phyloP scores from a whole-genome alignment of 2,113 vertebrate genomes.

The Jaculus jaculus region DNA sequence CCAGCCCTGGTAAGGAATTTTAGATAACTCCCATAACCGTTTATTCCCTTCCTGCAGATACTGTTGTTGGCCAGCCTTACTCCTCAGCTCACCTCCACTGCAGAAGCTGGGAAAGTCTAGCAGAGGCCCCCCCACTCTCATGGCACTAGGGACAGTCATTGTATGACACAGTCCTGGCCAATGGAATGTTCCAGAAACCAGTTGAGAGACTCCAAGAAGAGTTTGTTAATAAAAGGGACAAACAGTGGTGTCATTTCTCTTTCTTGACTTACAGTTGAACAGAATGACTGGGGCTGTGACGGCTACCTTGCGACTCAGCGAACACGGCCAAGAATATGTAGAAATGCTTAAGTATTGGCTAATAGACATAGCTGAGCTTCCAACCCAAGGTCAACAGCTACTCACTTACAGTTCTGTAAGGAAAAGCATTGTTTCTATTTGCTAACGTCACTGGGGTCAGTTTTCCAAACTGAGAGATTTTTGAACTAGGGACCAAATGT shows the following conservation, averaged over 20 bases:
- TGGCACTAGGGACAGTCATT: not conserved
- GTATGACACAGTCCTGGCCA: not conserved
- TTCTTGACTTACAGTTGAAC: slow-evolving; percentile 38
- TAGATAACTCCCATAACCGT: not conserved
- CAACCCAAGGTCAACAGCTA: not conserved
- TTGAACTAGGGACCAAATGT: slow-evolving; percentile 25
- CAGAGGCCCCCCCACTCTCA: not conserved
- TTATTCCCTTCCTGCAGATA: not conserved
- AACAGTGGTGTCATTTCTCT: not conserved
- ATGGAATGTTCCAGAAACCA: slow-evolving; percentile 16
- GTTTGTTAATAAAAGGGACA: slow-evolving; percentile 9
- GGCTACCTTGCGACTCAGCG: slow-evolving; percentile 26
- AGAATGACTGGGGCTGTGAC: not conserved
- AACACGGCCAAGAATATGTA: slow-evolving; percentile 1
- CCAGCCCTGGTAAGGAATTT: not conserved
- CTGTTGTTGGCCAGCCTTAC: not conserved
- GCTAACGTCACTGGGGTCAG: slow-evolving; percentile 1
- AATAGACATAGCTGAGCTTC: not conserved
- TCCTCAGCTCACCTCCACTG: not conserved
- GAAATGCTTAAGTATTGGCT: not conserved
- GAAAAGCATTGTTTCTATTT: not conserved
- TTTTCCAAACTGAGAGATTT: not conserved
- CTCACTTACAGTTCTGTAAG: not conserved
- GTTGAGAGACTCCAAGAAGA: not conserved
- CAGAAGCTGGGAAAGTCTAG: not conserved